Base-by-base conservation (phyloP, 2,888 invertebrate genomes). In the Nomada lathburiana region DNA sequence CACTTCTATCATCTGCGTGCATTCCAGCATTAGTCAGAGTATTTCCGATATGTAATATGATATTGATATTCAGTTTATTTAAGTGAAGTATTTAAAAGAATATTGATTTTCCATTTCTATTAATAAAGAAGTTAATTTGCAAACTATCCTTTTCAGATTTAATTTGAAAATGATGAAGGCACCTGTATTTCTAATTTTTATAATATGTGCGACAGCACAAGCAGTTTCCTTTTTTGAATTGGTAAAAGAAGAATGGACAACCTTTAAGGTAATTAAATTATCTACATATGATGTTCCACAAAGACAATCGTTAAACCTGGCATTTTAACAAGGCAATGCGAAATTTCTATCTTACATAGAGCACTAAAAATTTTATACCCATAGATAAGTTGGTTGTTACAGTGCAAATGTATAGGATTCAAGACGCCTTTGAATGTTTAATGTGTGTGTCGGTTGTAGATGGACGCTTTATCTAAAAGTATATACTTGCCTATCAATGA, bases 201-300 rank as follows among this genome's bases (percentile, higher is more conserved):
- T 94, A 64, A 89, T 95, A 87, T 91, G 96, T 89, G 95, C 96
- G 82, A 94, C 95, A 2, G 95, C 94, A 50, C 95, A 95, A 70
- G 97, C 97, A 5, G 95, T 97, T 65, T 96, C 96, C 76, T 96
- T 97, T 91, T 94, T 95, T 86, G 97, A 98, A 90, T 95, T 98
- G 82, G 95, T 97, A 68, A 94, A 94, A 85, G 97, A 97, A 92
- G 97, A 97, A 94, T 97, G 97, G 97, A 94, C 94, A n/a, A 94
- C 96, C 0, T 97, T 96, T 92, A 97, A 97, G 96, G 97, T 97
- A 95, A 55, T 36, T 18, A 20, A 44, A 65, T 44, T 18, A 47
- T 42, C 23, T 11, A 23, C 3, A 3, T 16, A 26, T 52, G 42
- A 11, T 42, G 26, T 7, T 11, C 2, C 52, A 42, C 13, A 9